Evolutionary conservation across 2,113 vertebrate genomes (phyloP).

Genomic region (Ibidorhyncha struthersii): DNA sequence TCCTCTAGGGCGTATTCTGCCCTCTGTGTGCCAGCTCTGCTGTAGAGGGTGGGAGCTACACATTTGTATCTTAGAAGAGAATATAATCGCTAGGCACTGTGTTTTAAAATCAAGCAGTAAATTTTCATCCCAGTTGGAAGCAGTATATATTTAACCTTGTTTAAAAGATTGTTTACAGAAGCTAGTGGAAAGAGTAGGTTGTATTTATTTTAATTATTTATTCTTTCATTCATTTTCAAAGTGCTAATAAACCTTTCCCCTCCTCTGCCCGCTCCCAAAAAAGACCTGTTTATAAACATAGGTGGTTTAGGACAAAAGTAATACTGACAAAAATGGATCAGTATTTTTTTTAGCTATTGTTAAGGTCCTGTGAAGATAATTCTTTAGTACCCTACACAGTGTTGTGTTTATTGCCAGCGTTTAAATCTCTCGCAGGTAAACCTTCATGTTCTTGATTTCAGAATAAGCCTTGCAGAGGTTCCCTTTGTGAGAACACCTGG

Average conservation of each 20-base stretch:
- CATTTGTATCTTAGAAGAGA: not conserved
- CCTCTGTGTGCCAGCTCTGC: not conserved
- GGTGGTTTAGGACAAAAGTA: not conserved
- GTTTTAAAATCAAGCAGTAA: conserved; percentile 34
- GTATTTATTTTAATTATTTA: conserved; percentile 24
- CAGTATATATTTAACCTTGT: not conserved
- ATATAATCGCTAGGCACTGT: not conserved
- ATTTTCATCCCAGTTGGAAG: conserved; percentile 3
- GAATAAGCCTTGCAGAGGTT: not conserved
- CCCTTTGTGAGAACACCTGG: not conserved
- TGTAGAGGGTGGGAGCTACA: not conserved
- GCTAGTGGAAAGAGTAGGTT: not conserved
- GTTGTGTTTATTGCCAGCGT: not conserved
- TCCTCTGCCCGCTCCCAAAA: too few species aligned
- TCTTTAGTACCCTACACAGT: not conserved
- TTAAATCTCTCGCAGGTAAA: not conserved
- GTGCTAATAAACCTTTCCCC: not conserved
- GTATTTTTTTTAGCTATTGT: not conserved
- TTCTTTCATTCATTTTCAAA: conserved; percentile 13
- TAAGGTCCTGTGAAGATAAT: not conserved
- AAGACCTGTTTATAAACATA: not conserved
- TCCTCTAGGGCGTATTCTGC: not conserved
- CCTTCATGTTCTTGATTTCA: not conserved
- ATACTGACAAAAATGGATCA: not conserved
- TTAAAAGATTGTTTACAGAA: conserved; percentile 29